Evolutionary conservation across 2,797 vertebrate genomes (phyloP), one percentile per base, ranked within the genome.

Genomic region (Antrozous pallidus): DNA sequence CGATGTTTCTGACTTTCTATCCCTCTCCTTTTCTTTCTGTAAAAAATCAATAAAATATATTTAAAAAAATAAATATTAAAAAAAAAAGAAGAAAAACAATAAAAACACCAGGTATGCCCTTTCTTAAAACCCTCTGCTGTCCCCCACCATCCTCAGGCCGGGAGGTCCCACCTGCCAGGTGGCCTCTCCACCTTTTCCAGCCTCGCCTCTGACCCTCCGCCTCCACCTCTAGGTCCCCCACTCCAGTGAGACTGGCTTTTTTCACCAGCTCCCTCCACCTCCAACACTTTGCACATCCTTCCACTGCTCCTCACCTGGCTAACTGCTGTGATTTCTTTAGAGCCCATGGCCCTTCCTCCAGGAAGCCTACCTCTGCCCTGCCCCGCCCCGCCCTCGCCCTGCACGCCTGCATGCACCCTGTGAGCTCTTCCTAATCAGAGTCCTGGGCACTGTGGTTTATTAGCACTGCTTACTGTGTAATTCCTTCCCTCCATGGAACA

Each of bases 391-490:
- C 38, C n/a, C 2, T 75, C n/a, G 54, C 45, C 17, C n/a, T n/a
- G n/a, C n/a, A n/a, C 0, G 2, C 20, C 81, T 24, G 38, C 11
- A 4, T 2, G 42, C 8, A n/a, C 33, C 56, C 33, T 0, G 8
- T 20, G 63, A 18, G 36, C 70, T 42, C 70, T 47, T 78, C 51
- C 40, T 26, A 18, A 11, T 31, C 74, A 77, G 75, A 47, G 65
- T 33, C 69, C 75, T 13, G 0, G 1, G 33, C 49, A 65, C 4
- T 6, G 33, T 4, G 26, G 14, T 38, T 36, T 49, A 28, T 17
- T 8, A 26, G 7, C 58, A 56, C 6, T 49, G 33, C 73, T 63
- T n/a, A 36, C 26, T 4, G 1, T 20, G 42, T 4, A 14, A 51
- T 49, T 89, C 75, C 28, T 36, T 54, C 74, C 69, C 22, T 49